A percentile compares a stretch with the other conserved stretches of the same genome.
Evolutionary conservation across 2,113 vertebrate species (phyloP).

Genomic region (Lota lota): DNA sequence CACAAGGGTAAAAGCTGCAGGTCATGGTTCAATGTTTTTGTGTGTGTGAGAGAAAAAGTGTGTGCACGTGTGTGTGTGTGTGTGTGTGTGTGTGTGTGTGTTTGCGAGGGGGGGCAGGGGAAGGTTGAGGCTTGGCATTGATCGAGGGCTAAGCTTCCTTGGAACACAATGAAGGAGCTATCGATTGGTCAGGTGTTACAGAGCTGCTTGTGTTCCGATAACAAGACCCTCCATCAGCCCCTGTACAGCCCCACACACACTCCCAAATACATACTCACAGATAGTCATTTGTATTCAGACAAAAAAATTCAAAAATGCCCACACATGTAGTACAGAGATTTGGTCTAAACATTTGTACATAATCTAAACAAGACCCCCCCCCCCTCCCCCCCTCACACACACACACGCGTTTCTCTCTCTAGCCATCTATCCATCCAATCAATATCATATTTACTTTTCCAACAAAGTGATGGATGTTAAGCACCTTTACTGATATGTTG

Average conservation of each 20-base stretch:
- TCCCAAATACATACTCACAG: not conserved
- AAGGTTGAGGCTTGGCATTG: conserved; percentile 42
- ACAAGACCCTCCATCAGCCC: conserved; percentile 45
- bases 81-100: not conserved
- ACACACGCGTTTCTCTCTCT: not conserved
- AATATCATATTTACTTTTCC: too few relatives aligned
- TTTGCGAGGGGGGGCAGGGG: not conserved
- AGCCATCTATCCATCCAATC: too few relatives aligned
- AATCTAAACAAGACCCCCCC: not conserved
- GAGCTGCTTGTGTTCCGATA: conserved; percentile 68
- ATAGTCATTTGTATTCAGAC: not conserved
- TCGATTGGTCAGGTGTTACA: conserved; percentile 63
- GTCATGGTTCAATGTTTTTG: conserved; percentile 23
- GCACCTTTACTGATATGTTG: too few relatives aligned
- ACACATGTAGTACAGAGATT: not conserved
- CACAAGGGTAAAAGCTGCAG: conserved; percentile 41
- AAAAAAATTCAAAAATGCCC: not conserved
- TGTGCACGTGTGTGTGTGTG: not conserved
- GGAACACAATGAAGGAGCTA: conserved; percentile 66
- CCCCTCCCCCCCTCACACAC: not conserved
- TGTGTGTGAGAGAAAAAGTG: not conserved
- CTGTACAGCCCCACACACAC: conserved; percentile 7
- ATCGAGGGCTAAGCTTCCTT: conserved; percentile 64
- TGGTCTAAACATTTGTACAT: too few relatives aligned
- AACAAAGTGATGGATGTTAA: too few relatives aligned